These are phyloP conservation scores for Olivierus martensii DNA, from an alignment of 1,140 invertebrate species.

Conservation along the genomic window DNA sequence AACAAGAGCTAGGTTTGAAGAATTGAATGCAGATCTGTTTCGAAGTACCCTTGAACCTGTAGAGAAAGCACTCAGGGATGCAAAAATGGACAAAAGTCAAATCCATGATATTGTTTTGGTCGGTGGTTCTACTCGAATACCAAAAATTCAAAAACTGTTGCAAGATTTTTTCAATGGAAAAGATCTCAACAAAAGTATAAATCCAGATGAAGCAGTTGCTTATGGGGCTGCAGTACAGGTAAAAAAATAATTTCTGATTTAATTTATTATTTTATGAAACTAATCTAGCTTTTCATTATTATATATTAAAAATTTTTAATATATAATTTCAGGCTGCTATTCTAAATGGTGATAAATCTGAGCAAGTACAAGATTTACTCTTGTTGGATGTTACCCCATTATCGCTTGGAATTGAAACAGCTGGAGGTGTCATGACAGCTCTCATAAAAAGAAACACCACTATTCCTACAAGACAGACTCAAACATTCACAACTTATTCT, in stretches of 20 bases:
- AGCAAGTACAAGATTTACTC: conserved; percentile 77
- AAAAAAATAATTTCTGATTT: too few relatives aligned
- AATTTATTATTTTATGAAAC: too few relatives aligned
- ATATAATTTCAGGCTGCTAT: conserved; percentile 55
- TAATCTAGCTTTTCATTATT: too few relatives aligned
- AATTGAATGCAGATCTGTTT: conserved; percentile 82
- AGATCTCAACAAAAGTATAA: conserved; percentile 37
- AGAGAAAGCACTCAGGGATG: conserved; percentile 51
- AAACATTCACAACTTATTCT: conserved; percentile 32
- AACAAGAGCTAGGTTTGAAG: conserved; percentile 85
- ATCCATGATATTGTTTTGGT: conserved; percentile 43
- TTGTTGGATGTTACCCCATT: conserved; percentile 85
- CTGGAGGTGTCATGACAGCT: conserved; percentile 89
- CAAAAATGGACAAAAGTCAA: conserved; percentile 26
- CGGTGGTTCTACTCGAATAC: conserved; percentile 46
- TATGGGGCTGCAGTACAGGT: conserved; percentile 43
- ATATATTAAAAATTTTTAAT: too few relatives aligned
- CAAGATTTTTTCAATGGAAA: conserved; percentile 36
- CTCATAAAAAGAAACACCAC: conserved; percentile 92
- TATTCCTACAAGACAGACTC: conserved; percentile 89
- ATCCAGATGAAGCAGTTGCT: conserved; percentile 40
- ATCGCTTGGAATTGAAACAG: conserved; percentile 92
- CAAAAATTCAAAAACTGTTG: conserved; percentile 41
- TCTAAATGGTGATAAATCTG: conserved; percentile 84
- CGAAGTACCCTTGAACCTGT: conserved; percentile 82